Evolutionary conservation across 2,797 vertebrate genomes (phyloP), one percentile per base, ranked within the genome.

Genomic region (Otolemur crassicaudatus): DNA sequence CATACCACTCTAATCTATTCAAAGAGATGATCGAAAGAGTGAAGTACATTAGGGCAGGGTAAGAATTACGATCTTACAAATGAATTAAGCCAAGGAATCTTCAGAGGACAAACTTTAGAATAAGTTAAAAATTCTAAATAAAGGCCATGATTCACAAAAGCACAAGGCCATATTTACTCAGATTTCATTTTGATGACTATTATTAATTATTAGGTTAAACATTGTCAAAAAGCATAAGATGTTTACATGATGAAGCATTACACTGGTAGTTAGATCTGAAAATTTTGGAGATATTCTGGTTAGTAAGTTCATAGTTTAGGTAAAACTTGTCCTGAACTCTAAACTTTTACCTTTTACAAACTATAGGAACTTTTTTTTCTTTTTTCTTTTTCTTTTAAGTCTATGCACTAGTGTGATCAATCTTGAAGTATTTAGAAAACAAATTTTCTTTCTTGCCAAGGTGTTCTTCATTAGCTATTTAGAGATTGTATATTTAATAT

Each of bases 1-100:
- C 5, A 2, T 7, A 34, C 10, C 67, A 40, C 8, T 63, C 7
- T 53, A 43, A 0, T 81, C 12, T 70, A 14, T 84, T 72, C 34
- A 53, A 3, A 40, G 17, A 87, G 16, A 46, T 46, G 49, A 49
- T 70, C 22, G 53, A 19, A 3, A 40, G 4, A n/a, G 20, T 19
- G 1, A 31, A 25, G 0, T 20, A 0, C 10, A 5, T 76, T 4
- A 40, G 49, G 37, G 14, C 5, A 77, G 13, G 60, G 0, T 8
- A 27, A 61, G 9, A 8, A 67, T 0, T 9, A 70, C 27, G 5
- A 63, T 1, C 16, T 0, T 20, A 19, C 46, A n/a, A 61, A 20
- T 60, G 25, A 85, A 27, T 17, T 69, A 72, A 75, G 11, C 20
- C 9, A n/a, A 40, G 9, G 17, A 29, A 40, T 53, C 1, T 1